phyloP scores from a whole-genome alignment of 2,888 invertebrate genomes.

The Polylopha cassiicola region DNA sequence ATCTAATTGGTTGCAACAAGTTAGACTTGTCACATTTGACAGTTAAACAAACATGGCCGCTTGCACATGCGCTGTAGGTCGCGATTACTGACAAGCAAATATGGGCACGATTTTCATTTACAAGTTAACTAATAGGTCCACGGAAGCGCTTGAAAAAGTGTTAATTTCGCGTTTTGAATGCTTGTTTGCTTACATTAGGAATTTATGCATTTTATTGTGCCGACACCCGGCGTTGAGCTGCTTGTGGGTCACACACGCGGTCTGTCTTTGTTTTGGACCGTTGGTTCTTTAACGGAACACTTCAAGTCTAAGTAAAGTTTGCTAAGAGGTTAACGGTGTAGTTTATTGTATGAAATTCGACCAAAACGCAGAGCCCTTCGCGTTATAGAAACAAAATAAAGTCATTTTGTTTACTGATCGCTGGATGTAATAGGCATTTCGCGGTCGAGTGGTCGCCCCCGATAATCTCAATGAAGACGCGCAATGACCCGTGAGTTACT shows the following conservation, averaged over 20 bases:
- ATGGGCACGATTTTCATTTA: constrained; percentile 3
- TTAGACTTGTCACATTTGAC: constrained; percentile 44
- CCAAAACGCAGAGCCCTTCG: constrained; percentile 18
- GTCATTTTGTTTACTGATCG: constrained; percentile 44
- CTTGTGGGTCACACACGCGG: constrained; percentile 3
- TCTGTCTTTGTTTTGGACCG: constrained; percentile 15
- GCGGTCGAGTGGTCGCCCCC: constrained; percentile 37
- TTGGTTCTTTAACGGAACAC: constrained; percentile 9
- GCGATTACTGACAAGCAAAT: not conserved
- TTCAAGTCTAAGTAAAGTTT: constrained; percentile 7
- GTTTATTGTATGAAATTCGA: constrained; percentile 22
- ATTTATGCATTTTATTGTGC: constrained; percentile 11
- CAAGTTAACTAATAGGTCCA: constrained; percentile 29
- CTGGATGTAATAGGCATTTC: constrained; percentile 24
- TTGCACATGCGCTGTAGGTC: not conserved
- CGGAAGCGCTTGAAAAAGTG: constrained; percentile 41
- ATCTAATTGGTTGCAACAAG: constrained; percentile 22
- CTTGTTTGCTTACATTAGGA: constrained; percentile 22
- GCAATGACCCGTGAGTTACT: constrained; percentile 42
- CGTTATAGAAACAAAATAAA: constrained; percentile 42
- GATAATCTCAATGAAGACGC: constrained; percentile 37
- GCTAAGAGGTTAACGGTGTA: constrained; percentile 10
- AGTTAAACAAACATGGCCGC: constrained; percentile 53
- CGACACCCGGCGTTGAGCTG: constrained; percentile 1
- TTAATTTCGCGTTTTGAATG: constrained; percentile 35